A percentile compares a stretch with the other conserved stretches of the same genome.
These are phyloP conservation scores for Loris lydekkerianus DNA, from an alignment of 2,797 vertebrate genomes.

Conservation along the genomic window DNA sequence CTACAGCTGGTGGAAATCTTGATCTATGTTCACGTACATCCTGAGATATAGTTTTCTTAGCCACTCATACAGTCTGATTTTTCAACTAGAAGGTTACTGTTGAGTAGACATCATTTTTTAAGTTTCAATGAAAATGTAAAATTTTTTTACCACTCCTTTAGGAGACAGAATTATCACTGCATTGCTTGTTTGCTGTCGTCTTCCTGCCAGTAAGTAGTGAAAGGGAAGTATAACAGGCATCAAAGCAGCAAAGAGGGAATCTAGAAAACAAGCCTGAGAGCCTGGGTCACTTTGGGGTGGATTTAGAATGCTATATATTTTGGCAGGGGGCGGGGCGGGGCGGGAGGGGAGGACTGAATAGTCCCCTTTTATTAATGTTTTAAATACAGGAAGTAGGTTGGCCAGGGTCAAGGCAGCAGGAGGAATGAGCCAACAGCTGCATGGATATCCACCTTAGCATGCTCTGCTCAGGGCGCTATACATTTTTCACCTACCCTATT, in stretches of 20 bases:
- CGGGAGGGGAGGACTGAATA: too few species aligned
- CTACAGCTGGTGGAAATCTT: neutral
- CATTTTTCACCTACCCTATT: neutral
- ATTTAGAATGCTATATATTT: neutral
- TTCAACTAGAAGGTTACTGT: neutral
- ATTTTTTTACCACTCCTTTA: neutral
- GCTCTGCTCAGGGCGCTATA: too few species aligned
- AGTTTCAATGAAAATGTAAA: neutral
- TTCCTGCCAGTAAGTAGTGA: neutral
- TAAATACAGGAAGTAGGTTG: too few species aligned
- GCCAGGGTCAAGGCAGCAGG: too few species aligned
- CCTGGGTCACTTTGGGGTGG: neutral
- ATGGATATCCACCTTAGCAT: too few species aligned
- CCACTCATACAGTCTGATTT: neutral
- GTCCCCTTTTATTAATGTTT: too few species aligned
- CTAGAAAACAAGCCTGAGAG: neutral
- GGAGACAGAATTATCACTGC: neutral
- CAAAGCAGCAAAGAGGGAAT: neutral
- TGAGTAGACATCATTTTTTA: neutral
- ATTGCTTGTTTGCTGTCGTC: neutral
- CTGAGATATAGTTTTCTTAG: conserved; percentile 49
- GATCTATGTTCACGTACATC: neutral
- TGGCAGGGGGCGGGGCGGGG: too few species aligned
- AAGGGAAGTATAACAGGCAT: neutral
- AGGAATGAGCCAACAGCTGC: too few species aligned